Percentiles rank a stretch among this genome's conserved stretches.
Conservation (phyloP, 2,888 invertebrate genomes). For the Matsumyia berberina region DNA sequence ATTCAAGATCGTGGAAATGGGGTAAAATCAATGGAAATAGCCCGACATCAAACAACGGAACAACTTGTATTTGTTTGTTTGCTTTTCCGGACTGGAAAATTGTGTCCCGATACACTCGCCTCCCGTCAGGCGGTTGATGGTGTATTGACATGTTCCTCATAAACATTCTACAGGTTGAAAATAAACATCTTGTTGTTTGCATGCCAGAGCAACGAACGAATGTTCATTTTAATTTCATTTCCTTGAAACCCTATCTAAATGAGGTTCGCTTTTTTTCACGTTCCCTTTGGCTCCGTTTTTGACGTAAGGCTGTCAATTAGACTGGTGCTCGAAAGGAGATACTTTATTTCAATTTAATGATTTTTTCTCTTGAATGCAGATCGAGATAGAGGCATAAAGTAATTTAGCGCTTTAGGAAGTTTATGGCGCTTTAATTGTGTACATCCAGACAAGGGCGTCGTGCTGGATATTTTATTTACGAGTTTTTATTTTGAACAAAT, state of each 20-base stretch:
- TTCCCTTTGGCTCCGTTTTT: not conserved
- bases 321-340: slow-evolving; percentile 1
- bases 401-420: slow-evolving; percentile 31
- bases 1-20: slow-evolving; percentile 29
- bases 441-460: not conserved
- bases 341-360: slow-evolving; percentile 21
- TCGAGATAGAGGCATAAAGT: slow-evolving; percentile 22
- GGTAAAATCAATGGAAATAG: slow-evolving; percentile 66
- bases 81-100: slow-evolving; percentile 51
- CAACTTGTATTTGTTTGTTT: slow-evolving; percentile 57
- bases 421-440: slow-evolving; percentile 23
- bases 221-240: slow-evolving; percentile 66
- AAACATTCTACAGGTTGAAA: slow-evolving; percentile 74
- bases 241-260: slow-evolving; percentile 50
- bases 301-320: slow-evolving; percentile 32
- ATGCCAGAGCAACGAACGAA: slow-evolving; percentile 36
- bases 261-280: slow-evolving; percentile 5
- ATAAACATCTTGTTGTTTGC: slow-evolving; percentile 64
- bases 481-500: slow-evolving; percentile 25
- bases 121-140: not conserved
- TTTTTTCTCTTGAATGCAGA: not conserved
- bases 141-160: slow-evolving; percentile 63
- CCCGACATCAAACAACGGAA: slow-evolving; percentile 39
- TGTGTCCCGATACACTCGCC: not conserved
- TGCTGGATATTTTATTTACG: slow-evolving; percentile 16